A percentile compares a stretch with the other conserved stretches of the same genome.
Evolutionary conservation across 2,113 vertebrate species (phyloP).

Genomic region (Hydrochoerus hydrochaeris): DNA sequence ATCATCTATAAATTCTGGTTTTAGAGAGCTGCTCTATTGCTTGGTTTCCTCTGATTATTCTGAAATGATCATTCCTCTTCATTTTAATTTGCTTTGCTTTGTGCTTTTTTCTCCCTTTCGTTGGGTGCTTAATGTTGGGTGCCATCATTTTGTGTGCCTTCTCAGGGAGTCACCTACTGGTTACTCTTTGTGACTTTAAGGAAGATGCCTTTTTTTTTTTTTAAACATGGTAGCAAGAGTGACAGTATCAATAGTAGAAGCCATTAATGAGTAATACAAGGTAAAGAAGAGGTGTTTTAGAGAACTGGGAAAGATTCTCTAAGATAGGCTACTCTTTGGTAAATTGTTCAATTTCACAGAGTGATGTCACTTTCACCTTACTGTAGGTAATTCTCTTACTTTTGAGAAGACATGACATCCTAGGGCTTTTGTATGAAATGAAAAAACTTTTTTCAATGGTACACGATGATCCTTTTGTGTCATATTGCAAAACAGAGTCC

Average conservation of each 20-base stretch:
- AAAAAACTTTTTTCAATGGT: constrained; percentile 15
- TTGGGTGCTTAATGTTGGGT: neutral
- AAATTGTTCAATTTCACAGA: neutral
- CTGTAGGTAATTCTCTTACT: neutral
- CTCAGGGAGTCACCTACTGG: neutral
- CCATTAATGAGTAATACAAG: neutral
- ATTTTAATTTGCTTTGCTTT: constrained; percentile 46
- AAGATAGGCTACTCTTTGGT: neutral
- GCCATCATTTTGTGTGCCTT: neutral
- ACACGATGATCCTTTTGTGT: neutral
- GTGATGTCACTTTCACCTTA: neutral
- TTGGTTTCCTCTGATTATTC: constrained; percentile 28
- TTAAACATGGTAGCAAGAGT: neutral
- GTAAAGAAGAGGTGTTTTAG: neutral
- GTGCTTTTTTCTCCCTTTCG: neutral
- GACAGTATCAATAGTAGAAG: neutral
- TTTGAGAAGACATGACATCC: neutral
- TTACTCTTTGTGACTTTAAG: constrained; percentile 27
- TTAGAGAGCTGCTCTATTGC: constrained; percentile 26
- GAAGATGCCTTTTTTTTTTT: neutral
- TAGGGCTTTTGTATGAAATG: constrained; percentile 31
- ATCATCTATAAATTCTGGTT: constrained; percentile 12
- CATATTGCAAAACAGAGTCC: constrained; percentile 35
- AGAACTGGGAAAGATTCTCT: neutral
- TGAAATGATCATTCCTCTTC: constrained; percentile 9